Percentiles rank a stretch among this genome's conserved stretches.
Conservation (phyloP, 1,140 invertebrate species). For the Drosophila subobscura region DNA sequence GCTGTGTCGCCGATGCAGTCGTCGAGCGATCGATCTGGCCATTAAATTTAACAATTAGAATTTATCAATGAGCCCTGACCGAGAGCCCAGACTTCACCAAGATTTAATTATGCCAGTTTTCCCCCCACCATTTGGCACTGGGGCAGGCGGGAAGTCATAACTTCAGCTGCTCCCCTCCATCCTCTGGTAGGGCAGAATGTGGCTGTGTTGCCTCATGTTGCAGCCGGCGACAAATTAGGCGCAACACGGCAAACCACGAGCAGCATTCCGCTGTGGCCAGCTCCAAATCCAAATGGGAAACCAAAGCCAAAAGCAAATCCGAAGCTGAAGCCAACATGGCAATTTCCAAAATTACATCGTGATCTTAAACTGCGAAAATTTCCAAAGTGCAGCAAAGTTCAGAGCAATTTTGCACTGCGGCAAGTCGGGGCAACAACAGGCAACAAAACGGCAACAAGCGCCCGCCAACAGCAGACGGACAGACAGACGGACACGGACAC, state of each 20-base stretch:
- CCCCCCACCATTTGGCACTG: not conserved
- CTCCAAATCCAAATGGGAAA: not conserved
- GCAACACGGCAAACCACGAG: conserved; percentile 36
- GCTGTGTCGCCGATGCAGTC: conserved; percentile 19
- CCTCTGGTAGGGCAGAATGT: not conserved
- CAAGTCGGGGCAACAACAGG: conserved; percentile 15
- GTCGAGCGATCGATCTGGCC: conserved; percentile 74
- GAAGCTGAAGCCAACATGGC: conserved; percentile 65
- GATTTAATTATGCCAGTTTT: conserved; percentile 70
- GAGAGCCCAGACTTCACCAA: conserved; percentile 26
- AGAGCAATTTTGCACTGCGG: conserved; percentile 75
- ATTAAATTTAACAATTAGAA: conserved; percentile 83
- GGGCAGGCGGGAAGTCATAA: conserved; percentile 68
- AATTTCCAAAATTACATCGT: conserved; percentile 83
- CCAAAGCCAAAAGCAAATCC: conserved; percentile 26
- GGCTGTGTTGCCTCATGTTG: conserved; percentile 32
- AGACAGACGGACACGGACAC: conserved; percentile 25
- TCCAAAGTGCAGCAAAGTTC: conserved; percentile 80
- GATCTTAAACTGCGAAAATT: conserved; percentile 81
- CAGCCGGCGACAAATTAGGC: conserved; percentile 67
- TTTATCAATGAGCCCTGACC: conserved; percentile 69
- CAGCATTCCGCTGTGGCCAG: not conserved
- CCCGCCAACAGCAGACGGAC: conserved; percentile 23
- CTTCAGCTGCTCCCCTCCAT: conserved; percentile 1
- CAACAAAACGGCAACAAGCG: conserved; percentile 70